phyloP scores from a whole-genome alignment of 2,888 invertebrate genomes.

The Leucania comma region DNA sequence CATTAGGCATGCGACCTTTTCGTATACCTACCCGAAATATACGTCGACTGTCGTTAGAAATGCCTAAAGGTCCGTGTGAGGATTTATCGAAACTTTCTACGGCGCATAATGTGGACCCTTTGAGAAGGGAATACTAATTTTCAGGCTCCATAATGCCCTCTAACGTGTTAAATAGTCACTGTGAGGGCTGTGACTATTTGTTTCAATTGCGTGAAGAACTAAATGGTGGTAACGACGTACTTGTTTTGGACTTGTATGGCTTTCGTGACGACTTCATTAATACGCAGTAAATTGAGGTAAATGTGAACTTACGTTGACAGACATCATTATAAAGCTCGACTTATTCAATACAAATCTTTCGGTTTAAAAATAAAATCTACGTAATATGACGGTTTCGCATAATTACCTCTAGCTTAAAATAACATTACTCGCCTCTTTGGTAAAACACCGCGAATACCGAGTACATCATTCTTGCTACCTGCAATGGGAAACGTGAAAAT shows the following conservation, averaged over 20 bases:
- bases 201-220: slow-evolving; percentile 59
- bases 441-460: slow-evolving; percentile 87
- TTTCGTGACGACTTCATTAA: slow-evolving; percentile 19
- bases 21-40: slow-evolving; percentile 36
- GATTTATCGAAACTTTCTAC: slow-evolving; percentile 68
- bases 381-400: neutral
- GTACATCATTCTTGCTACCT: slow-evolving; percentile 86
- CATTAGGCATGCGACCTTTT: slow-evolving; percentile 62
- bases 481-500: slow-evolving; percentile 59
- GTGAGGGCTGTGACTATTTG: slow-evolving; percentile 47
- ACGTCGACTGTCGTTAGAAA: slow-evolving; percentile 49
- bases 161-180: slow-evolving; percentile 62
- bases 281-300: slow-evolving; percentile 4
- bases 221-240: slow-evolving; percentile 31
- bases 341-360: neutral
- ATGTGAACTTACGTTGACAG: slow-evolving; percentile 2
- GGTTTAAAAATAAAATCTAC: slow-evolving; percentile 2
- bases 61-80: slow-evolving; percentile 56
- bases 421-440: slow-evolving; percentile 73
- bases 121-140: slow-evolving; percentile 63
- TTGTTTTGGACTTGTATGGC: slow-evolving; percentile 20
- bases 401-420: slow-evolving; percentile 27
- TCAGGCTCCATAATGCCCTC: slow-evolving; percentile 52
- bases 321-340: neutral
- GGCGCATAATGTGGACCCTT: slow-evolving; percentile 59